Percentiles rank a stretch among this genome's conserved stretches.
These are phyloP conservation scores for Arctocebus calabarensis DNA, from an alignment of 2,797 vertebrate genomes.

Conservation along the genomic window DNA sequence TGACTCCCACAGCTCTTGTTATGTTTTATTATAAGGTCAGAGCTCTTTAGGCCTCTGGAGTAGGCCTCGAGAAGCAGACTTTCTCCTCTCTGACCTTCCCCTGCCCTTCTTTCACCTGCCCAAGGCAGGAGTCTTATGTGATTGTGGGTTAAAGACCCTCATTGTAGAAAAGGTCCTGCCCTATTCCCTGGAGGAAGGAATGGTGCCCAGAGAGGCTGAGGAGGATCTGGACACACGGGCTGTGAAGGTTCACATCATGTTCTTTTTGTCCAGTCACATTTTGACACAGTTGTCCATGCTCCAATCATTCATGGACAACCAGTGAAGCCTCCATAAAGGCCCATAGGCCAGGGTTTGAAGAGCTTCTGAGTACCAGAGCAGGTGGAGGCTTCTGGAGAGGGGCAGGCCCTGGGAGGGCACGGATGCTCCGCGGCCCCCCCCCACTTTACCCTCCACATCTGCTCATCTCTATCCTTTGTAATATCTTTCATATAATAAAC, in stretches of 20 bases:
- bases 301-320: not conserved
- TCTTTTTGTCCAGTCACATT: not conserved
- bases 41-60: not conserved
- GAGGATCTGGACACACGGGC: not conserved
- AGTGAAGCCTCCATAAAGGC: not conserved
- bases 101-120: not conserved
- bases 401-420: not conserved
- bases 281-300: not conserved
- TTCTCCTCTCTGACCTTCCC: not conserved
- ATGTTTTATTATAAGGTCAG: not conserved
- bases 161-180: not conserved
- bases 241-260: not conserved
- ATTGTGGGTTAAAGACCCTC: not conserved
- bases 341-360: not conserved
- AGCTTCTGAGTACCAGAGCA: not conserved
- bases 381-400: not conserved
- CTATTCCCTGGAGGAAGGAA: not conserved
- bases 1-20: not conserved
- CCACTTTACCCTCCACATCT: not conserved
- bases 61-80: not conserved
- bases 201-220: not conserved
- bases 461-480: not conserved
- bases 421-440: not conserved
- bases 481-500: not conserved
- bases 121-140: not conserved